A percentile compares a stretch with the other conserved stretches of the same genome.
Evolutionary conservation across 2,797 vertebrate genomes (phyloP).

Genomic region (Centroberyx gerrardi): DNA sequence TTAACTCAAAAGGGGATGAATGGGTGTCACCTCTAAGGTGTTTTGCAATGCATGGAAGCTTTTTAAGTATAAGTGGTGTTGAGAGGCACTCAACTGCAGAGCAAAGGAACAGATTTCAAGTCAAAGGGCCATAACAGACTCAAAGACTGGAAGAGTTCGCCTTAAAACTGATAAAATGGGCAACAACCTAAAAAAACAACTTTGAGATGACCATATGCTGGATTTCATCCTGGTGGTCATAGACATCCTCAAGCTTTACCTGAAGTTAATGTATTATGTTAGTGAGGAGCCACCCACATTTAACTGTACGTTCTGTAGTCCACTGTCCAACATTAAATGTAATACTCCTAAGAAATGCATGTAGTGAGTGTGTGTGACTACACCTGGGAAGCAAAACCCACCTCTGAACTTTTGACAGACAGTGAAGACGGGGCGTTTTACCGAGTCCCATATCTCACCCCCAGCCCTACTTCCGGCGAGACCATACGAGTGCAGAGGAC

Average conservation of each 20-base stretch:
- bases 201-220: background rate
- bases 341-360: background rate
- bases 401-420: constrained; percentile 20
- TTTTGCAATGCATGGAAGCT: background rate
- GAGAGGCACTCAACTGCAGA: background rate
- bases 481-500: constrained; percentile 49
- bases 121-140: background rate
- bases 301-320: background rate
- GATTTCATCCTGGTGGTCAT: background rate
- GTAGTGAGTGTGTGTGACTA: background rate
- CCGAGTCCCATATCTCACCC: constrained; percentile 47
- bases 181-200: background rate
- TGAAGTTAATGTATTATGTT: too few species aligned
- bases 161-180: background rate
- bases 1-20: background rate
- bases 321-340: background rate
- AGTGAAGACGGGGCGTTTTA: constrained; percentile 36
- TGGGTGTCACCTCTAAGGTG: background rate
- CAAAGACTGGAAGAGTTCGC: too few species aligned
- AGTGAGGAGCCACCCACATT: background rate
- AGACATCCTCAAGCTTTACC: background rate
- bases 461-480: constrained; percentile 44
- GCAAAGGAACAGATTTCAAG: background rate
- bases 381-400: constrained; percentile 32
- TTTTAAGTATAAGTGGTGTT: background rate